These are phyloP conservation scores for Sycophaga agraensis DNA, from an alignment of 1,140 invertebrate genomes.

Conservation along the genomic window DNA sequence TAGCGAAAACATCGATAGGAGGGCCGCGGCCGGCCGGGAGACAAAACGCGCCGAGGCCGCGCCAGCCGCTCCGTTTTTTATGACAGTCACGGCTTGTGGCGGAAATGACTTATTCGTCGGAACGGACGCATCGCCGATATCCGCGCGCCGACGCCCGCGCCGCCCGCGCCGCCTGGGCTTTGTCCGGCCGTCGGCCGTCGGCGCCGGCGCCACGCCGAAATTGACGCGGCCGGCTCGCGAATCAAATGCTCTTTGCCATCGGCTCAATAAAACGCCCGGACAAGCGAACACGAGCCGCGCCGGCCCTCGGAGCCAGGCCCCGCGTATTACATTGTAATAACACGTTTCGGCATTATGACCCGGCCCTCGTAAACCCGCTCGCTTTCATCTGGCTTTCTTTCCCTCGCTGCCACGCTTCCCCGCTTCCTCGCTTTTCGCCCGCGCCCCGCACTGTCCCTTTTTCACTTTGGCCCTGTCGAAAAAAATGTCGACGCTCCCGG, in stretches of 20 bases:
- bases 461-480: too few relatives aligned
- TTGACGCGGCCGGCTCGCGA: not conserved
- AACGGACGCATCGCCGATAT: slow-evolving; percentile 24
- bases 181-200: not conserved
- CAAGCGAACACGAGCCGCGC: not conserved
- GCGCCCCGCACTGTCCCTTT: too few relatives aligned
- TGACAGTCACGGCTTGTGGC: slow-evolving; percentile 20
- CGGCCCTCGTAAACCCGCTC: not conserved
- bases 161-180: not conserved
- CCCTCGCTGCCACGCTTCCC: too few relatives aligned
- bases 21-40: not conserved
- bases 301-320: too few relatives aligned
- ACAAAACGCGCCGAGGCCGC: not conserved
- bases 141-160: too few relatives aligned
- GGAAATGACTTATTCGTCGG: slow-evolving; percentile 25
- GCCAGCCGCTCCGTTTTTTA: slow-evolving; percentile 7
- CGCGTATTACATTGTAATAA: not conserved
- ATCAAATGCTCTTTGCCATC: slow-evolving; percentile 13
- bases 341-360: not conserved
- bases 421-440: too few relatives aligned
- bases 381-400: not conserved
- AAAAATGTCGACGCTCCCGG: too few relatives aligned
- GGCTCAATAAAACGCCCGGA: slow-evolving; percentile 1
- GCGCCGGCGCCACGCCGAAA: not conserved
- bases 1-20: slow-evolving; percentile 19